Evolutionary conservation across 1,140 invertebrate genomes (phyloP), one percentile per base, ranked within the genome.

Genomic region (Mizuhopecten yessoensis): DNA sequence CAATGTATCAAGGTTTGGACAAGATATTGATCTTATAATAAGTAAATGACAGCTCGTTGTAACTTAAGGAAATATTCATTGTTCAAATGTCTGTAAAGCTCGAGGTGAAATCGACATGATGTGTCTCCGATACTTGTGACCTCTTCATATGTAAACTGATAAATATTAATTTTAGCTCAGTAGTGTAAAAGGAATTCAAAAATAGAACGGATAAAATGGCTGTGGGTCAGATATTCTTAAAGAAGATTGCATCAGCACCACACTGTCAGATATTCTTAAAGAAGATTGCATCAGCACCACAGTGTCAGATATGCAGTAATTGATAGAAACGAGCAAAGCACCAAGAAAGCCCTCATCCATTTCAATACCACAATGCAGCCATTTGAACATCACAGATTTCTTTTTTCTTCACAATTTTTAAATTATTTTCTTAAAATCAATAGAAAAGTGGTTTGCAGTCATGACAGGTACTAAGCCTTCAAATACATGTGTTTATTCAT

Each of bases 331-430:
- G 36, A 45, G 17, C 36, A 45, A 7, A 17, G 57, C n/a, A 29
- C 1, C 23, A 2, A 29, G 42, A 17, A 45, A 45, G 42, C 17
- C 17, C 17, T 45, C 17, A 45, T 20, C 42, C 9, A 45, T 45
- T 45, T 15, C 42, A 75, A 75, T 75, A 75, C 57, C n/a, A 11
- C 5, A 2, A 75, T 29, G 23, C n/a, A 75, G 3, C 5, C 23
- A 75, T 75, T 75, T 75, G 57, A 29, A 29, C 57, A 75, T n/a
- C 29, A n/a, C n/a, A 75, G 57, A 75, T 29, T 75, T 75, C n/a
- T 29, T 17, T 29, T 29, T 17, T 13, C 17, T 75, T 29, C 57
- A 75, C 23, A 29, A 29, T 29, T 5, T 7, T 75, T n/a, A n/a
- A n/a, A n/a, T n/a, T n/a, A n/a, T n/a, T n/a, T n/a, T n/a, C n/a